Base-by-base conservation (phyloP, 2,113 vertebrate genomes). In the Tylochromis polylepis region DNA sequence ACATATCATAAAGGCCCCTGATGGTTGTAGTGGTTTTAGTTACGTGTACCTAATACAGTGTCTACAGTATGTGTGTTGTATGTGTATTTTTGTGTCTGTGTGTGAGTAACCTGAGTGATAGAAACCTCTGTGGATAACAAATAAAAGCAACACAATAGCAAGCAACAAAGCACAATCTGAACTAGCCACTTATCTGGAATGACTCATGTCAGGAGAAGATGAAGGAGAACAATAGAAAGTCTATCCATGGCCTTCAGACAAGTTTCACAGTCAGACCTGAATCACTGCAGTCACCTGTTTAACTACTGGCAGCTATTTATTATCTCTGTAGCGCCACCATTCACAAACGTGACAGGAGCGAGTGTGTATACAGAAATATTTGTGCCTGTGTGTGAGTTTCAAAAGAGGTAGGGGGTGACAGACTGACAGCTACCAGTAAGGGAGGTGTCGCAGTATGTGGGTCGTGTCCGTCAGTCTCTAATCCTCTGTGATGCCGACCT, bases 401-500 rank as follows among this genome's bases (percentile, higher is more conserved):
- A 27, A 15, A 57, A 22, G 12, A 56, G n/a, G 38, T 4, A 11
- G 24, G 10, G 38, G 41, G 53, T 81, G 90, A 72, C 27, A 75
- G 77, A 46, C 38, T 46, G 38, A 85, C 78, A 75, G 79, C 38
- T 94, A 91, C 88, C 86, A 91, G 90, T 81, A 80, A 8, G 84
- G 60, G 88, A 87, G 36, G 62, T 41, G 87, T 88, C 89, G 85
- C 85, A 86, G 87, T 87, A 91, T 94, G 87, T 95, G 90, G 89
- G 93, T 93, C 88, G 8, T 29, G 86, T 88, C 90, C 29, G 3
- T 91, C 89, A 89, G 84, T 77, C 67, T 57, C 65, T 95, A 93
- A 95, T 93, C 94, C 91, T 60, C 24, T 51, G 70, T 90, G 90
- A 93, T 91, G 84, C 56, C 34, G 67, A 92, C 83, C 83, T 96